Conservation (phyloP, 2,888 invertebrate genomes). For the Drosophila cyrtoloma region DNA sequence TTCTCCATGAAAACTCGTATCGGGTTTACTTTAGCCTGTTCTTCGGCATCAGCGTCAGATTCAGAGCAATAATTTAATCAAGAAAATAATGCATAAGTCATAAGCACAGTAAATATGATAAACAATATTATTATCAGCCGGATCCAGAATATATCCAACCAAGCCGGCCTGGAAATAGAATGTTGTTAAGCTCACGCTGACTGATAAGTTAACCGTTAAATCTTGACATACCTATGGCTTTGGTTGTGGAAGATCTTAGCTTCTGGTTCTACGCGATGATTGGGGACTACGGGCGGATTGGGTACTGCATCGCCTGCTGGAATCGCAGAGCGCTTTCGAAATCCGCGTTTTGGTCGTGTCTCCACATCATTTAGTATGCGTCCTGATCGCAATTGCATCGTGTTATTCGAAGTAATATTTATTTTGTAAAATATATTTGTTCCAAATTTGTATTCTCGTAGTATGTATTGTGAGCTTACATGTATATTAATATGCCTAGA, state of each 20-base stretch:
- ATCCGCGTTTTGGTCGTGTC: too few species aligned
- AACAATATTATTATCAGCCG: not conserved
- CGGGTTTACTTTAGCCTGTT: too few species aligned
- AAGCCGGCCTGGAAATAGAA: not conserved
- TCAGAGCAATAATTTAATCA: too few species aligned
- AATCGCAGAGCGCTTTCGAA: too few species aligned
- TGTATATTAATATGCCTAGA: accelerated
- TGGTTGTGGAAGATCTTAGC: not conserved
- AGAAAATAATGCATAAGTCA: too few species aligned
- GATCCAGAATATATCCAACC: not conserved
- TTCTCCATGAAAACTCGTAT: not conserved
- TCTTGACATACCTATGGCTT: not conserved
- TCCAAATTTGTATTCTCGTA: accelerated
- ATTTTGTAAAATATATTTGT: not conserved
- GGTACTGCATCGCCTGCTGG: too few species aligned
- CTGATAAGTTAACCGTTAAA: not conserved
- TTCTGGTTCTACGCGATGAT: too few species aligned
- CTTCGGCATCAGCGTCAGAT: too few species aligned
- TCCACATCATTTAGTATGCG: accelerated
- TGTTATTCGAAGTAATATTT: not conserved
- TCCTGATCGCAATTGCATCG: too few species aligned
- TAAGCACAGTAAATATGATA: too few species aligned
- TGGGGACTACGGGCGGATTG: too few species aligned
- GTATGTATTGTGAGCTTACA: not conserved
- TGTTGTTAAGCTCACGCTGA: not conserved